A percentile compares a stretch with the other conserved stretches of the same genome.
These are phyloP conservation scores for Aporophyla lueneburgensis DNA, from an alignment of 2,888 invertebrate genomes.

Conservation along the genomic window DNA sequence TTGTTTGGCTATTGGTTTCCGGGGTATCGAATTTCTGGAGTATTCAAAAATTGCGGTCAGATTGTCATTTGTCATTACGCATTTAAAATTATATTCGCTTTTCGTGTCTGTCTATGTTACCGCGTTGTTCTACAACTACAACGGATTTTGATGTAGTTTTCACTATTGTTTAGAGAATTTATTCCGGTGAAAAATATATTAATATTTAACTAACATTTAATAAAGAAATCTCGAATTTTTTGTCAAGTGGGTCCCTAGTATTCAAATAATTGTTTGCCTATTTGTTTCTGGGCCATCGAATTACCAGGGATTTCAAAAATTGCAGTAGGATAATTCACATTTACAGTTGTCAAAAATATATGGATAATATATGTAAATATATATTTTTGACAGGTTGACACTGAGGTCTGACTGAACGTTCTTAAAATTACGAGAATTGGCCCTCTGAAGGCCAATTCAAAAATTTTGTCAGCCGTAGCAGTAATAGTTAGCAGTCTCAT, in stretches of 20 bases:
- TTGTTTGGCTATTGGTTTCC: conserved; percentile 27
- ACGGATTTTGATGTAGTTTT: not conserved
- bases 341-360: no score
- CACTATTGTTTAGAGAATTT: not conserved
- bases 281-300: not conserved
- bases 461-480: no score
- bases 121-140: not conserved
- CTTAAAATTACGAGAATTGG: no score
- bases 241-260: not conserved
- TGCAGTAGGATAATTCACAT: no score
- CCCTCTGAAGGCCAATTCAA: no score
- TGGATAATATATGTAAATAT: no score
- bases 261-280: not conserved
- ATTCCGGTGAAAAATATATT: not conserved
- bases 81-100: not conserved
- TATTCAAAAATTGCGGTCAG: conserved; percentile 13
- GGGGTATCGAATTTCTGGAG: conserved; percentile 22
- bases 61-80: not conserved
- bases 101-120: not conserved
- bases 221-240: not conserved
- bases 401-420: no score
- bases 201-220: not conserved
- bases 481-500: no score
- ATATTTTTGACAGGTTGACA: no score
- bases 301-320: not conserved